A percentile compares a stretch with the other conserved stretches of the same genome.
Evolutionary conservation across 2,797 vertebrate genomes (phyloP).

Genomic region (Paguma larvata): DNA sequence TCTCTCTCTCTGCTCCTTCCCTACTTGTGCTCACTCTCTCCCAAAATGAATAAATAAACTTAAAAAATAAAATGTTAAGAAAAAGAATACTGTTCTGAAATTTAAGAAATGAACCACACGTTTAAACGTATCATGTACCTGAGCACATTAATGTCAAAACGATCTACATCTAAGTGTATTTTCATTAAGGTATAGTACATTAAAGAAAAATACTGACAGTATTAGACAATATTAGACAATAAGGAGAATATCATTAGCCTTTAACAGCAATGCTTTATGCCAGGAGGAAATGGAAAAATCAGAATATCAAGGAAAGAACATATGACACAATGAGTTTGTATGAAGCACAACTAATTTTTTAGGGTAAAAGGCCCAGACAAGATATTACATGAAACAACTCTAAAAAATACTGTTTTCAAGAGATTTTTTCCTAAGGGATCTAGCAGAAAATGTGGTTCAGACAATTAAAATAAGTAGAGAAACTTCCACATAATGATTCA

Average conservation of each 20-base stretch:
- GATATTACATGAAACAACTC: background rate
- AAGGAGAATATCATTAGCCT: background rate
- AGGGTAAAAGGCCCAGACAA: background rate
- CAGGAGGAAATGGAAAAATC: background rate
- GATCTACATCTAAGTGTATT: background rate
- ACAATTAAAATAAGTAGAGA: background rate
- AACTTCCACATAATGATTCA: background rate
- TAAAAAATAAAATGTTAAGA: too few relatives aligned
- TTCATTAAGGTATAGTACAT: background rate
- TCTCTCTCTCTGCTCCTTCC: too few relatives aligned
- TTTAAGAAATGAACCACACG: background rate
- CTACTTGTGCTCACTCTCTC: too few relatives aligned
- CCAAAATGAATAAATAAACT: too few relatives aligned
- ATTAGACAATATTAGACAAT: background rate
- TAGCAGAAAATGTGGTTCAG: background rate
- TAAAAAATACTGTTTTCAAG: background rate
- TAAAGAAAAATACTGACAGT: background rate
- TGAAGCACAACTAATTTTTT: background rate
- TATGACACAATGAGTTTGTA: background rate
- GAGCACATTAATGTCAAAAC: background rate
- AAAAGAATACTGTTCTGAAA: background rate
- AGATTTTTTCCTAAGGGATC: background rate
- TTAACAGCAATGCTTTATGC: background rate
- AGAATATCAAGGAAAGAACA: background rate
- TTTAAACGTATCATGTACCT: background rate